Percentiles rank a stretch among this genome's conserved stretches.
Conservation (phyloP, 2,888 invertebrate genomes). For the Seira musarum region DNA sequence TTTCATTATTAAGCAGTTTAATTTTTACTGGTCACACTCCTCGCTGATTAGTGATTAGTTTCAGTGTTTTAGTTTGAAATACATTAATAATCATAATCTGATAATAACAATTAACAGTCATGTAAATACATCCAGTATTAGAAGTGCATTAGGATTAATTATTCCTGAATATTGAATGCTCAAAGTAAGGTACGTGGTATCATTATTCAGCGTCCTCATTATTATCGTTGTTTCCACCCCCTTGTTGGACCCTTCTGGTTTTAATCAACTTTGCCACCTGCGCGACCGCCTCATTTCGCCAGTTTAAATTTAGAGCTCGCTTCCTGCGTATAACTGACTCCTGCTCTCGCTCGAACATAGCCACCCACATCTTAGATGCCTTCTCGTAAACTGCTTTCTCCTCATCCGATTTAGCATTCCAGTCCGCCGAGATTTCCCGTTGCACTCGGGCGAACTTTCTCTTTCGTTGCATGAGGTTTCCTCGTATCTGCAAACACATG, state of each 20-base stretch:
- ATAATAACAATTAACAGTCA: too few species aligned
- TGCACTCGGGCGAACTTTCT: neutral
- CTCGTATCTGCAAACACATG: neutral
- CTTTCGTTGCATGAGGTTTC: neutral
- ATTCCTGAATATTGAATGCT: neutral
- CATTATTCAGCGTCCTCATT: too few species aligned
- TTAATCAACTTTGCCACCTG: neutral
- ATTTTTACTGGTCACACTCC: too few species aligned
- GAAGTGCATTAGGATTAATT: too few species aligned
- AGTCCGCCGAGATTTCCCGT: neutral
- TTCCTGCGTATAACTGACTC: neutral
- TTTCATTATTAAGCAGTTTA: too few species aligned
- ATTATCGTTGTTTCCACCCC: neutral
- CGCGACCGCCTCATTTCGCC: slow-evolving; percentile 20
- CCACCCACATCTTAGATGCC: neutral
- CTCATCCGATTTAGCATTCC: neutral
- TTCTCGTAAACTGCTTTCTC: neutral
- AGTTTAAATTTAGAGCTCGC: slow-evolving; percentile 10
- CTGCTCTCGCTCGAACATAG: slow-evolving; percentile 24
- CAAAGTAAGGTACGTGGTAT: neutral
- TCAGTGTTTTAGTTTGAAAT: too few species aligned
- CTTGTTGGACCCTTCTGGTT: neutral
- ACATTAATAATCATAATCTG: too few species aligned
- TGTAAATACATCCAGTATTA: too few species aligned
- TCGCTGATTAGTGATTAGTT: too few species aligned